Evolutionary conservation across 2,113 vertebrate species (phyloP).

Genomic region (Paracanthobrama guichenoti): DNA sequence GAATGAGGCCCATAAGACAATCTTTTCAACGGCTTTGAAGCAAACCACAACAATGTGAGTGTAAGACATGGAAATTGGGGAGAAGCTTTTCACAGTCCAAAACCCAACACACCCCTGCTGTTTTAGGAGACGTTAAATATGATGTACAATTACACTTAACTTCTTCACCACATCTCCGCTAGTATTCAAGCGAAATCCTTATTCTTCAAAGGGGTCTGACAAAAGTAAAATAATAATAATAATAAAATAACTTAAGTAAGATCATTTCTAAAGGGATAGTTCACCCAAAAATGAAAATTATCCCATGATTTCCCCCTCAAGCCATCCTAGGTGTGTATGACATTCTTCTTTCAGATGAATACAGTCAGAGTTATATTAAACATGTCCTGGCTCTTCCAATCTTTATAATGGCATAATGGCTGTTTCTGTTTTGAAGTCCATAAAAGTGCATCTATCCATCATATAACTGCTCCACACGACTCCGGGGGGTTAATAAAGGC

Average conservation of each 20-base stretch:
- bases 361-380: no score
- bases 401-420: no score
- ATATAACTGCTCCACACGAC: no score
- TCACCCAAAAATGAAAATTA: no score
- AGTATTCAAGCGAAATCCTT: neutral
- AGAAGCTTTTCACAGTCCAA: slow-evolving; percentile 21
- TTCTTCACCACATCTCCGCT: neutral
- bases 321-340: no score
- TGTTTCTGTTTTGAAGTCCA: no score
- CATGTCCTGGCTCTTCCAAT: no score
- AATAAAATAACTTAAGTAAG: neutral
- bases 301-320: no score
- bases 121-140: slow-evolving; percentile 46
- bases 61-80: neutral
- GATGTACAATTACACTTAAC: slow-evolving; percentile 35
- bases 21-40: slow-evolving; percentile 20
- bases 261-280: neutral
- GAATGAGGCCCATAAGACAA: slow-evolving; percentile 32
- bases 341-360: no score
- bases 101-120: slow-evolving; percentile 42
- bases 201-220: slow-evolving; percentile 18
- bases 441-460: no score
- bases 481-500: no score
- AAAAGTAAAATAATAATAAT: neutral
- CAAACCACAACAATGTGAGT: slow-evolving; percentile 1